Base-by-base conservation (phyloP, 1,140 invertebrate species). In the Melitaea cinxia region DNA sequence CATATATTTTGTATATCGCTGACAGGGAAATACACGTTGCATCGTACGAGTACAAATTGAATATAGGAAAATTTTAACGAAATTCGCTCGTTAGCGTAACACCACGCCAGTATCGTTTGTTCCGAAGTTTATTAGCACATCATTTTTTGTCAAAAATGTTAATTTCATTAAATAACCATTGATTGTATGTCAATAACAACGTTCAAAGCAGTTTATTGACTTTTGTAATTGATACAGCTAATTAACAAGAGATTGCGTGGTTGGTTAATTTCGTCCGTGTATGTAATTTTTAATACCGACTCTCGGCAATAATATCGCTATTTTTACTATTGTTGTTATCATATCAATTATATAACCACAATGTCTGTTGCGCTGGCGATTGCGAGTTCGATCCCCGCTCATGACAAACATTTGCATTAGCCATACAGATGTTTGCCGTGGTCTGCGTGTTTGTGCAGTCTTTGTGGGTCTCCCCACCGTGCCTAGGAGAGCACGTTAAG, bases 201-300 rank as follows among this genome's bases (percentile, higher is more conserved):
- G 39, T 64, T 67, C 35, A 63, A 45, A 62, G 47, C 53, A 39
- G n/a, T 17, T 57, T 56, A 68, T 68, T 68, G 54, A 35, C 60
- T 68, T 50, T 59, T 37, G 73, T 49, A 68, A 80, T 70, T 50
- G 66, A 85, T 82, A 82, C 67, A 57, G 80, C 82, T 85, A 85
- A 85, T 85, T 83, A 85, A 73, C 19, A 39, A 61, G 35, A 49
- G 49, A 55, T 65, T 74, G 72, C 42, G 70, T 39, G 28, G 24
- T 52, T 21, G 39, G 57, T 28, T 14, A 57, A 10, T 50, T 26
- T 57, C 52, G 19, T 57, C 19, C 14, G 24, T 10, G 17, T 45
- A 26, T 7, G 45, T 28, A 33, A 9, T 6, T 33, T 4, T 23
- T 17, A 23, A 12, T 21, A 23, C 23, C 14, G 19, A 7, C 9